Evolutionary conservation across 2,113 vertebrate genomes (phyloP).

Genomic region (Planiliza haematocheilus): DNA sequence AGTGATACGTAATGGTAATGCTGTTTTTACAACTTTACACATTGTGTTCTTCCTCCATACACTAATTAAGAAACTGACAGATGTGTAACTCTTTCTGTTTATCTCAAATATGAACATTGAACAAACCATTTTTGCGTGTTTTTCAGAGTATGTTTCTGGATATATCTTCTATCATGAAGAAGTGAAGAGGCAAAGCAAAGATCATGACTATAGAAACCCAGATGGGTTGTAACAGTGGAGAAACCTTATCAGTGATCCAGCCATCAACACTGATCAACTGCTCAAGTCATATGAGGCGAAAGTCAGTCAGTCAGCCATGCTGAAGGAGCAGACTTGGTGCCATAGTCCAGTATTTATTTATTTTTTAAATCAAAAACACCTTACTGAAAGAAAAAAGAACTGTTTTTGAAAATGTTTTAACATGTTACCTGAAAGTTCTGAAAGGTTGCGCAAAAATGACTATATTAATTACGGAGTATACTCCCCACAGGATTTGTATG

Average conservation of each 20-base stretch:
- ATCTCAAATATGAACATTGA: neutral
- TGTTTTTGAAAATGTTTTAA: neutral
- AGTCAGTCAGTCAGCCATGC: constrained; percentile 29
- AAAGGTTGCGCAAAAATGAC: constrained; percentile 7
- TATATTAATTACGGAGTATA: constrained; percentile 14
- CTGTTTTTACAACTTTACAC: too few species aligned
- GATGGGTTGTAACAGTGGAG: constrained; percentile 28
- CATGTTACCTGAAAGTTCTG: constrained; percentile 12
- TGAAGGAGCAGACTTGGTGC: constrained; percentile 34
- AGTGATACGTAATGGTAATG: too few species aligned
- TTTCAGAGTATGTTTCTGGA: constrained; percentile 95
- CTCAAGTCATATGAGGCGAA: constrained; percentile 50
- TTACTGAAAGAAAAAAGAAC: constrained; percentile 51
- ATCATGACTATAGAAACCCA: constrained; percentile 11
- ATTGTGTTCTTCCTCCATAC: too few species aligned
- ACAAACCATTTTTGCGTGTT: constrained; percentile 60
- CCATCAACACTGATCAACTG: constrained; percentile 41
- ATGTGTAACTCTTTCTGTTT: too few species aligned
- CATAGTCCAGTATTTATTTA: constrained; percentile 16
- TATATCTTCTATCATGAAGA: constrained; percentile 97
- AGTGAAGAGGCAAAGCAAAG: constrained; percentile 75
- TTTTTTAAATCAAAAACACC: constrained; percentile 69
- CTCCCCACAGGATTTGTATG: constrained; percentile 24
- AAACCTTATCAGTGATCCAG: constrained; percentile 64
- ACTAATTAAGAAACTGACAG: too few species aligned